Base-by-base conservation (phyloP, 2,113 vertebrate species). In the Leptobrachium leishanense region DNA sequence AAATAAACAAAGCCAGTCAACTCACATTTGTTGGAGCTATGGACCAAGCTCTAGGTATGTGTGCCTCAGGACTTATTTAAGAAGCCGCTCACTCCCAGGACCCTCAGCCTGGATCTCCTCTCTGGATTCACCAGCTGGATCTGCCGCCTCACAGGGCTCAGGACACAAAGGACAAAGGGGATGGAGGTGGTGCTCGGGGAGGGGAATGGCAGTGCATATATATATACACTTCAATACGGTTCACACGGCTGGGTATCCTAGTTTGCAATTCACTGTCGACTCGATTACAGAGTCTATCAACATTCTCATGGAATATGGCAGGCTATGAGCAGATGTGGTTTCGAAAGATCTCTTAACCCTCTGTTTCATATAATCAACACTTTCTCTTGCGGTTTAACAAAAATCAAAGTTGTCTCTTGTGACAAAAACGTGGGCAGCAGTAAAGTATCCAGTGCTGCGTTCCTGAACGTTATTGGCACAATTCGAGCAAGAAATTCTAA, bases 251-350 rank as follows among this genome's bases (percentile, higher is more conserved):
- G 44, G 6, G 39, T 54, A 65, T 64, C 20, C 77, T 41, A 53
- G 69, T 43, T 72, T 54, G 42, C 66, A 72, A 72, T 72, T 79
- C 31, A 43, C 68, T 79, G 77, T 72, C 77, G 55, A 43, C 62
- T 72, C 69, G 66, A 72, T 79, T 72, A 72, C 11, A 65, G 65
- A 65, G 39, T 72, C 68, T 43, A 39, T 66, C 68, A 43, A 50
- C 76, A 46, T 72, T 72, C 76, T 71, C 76, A 72, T 79, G 54
- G 77, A 43, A 72, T 43, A 63, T 79, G 77, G 57, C 68, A 43
- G 69, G 59, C 68, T 39, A 39, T 66, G 69, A 66, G 77, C n/a
- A 68, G 68, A 72, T 72, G 76, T 65, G 68, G 66, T 65, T 66
- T 31, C 5, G 68, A 41, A 66, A 66, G 76, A 72, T 72, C 69